phyloP scores from a whole-genome alignment of 2,888 invertebrate genomes.

The Noctua janthe region DNA sequence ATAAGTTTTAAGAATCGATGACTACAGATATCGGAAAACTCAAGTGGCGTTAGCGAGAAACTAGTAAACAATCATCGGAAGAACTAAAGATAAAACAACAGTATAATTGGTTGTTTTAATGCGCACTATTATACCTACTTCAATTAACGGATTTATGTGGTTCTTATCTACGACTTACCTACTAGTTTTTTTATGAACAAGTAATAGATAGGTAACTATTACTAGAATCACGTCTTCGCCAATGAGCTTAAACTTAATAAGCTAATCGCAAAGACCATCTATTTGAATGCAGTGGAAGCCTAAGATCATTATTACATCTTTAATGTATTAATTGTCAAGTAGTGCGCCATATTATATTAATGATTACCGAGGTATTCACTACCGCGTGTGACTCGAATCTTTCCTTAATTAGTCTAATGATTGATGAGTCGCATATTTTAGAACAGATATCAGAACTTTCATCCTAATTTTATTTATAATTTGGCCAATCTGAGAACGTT shows the following conservation, averaged over 20 bases:
- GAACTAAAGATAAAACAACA: constrained; percentile 20
- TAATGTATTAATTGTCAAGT: constrained; percentile 25
- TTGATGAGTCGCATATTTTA: constrained; percentile 45
- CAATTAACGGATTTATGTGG: neutral
- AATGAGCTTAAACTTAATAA: constrained; percentile 3
- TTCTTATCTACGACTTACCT: constrained; percentile 5
- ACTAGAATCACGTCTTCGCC: neutral
- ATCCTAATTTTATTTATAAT: constrained; percentile 37
- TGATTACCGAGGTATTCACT: constrained; percentile 47
- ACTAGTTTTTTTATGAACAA: constrained; percentile 1
- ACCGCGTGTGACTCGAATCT: constrained; percentile 30
- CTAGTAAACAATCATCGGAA: constrained; percentile 20
- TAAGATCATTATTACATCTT: constrained; percentile 14
- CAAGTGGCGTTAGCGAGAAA: constrained; percentile 2
- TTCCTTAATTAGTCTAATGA: constrained; percentile 53
- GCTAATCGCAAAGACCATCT: neutral
- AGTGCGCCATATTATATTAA: constrained; percentile 26
- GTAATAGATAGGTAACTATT: neutral
- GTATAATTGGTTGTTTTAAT: constrained; percentile 6
- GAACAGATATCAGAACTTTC: constrained; percentile 27
- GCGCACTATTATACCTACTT: neutral
- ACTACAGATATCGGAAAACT: constrained; percentile 15
- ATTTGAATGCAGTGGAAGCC: neutral
- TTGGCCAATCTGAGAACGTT: constrained; percentile 30
- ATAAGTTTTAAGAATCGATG: constrained; percentile 29